Conservation (phyloP, 2,113 vertebrate species). For the Sterna hirundo region DNA sequence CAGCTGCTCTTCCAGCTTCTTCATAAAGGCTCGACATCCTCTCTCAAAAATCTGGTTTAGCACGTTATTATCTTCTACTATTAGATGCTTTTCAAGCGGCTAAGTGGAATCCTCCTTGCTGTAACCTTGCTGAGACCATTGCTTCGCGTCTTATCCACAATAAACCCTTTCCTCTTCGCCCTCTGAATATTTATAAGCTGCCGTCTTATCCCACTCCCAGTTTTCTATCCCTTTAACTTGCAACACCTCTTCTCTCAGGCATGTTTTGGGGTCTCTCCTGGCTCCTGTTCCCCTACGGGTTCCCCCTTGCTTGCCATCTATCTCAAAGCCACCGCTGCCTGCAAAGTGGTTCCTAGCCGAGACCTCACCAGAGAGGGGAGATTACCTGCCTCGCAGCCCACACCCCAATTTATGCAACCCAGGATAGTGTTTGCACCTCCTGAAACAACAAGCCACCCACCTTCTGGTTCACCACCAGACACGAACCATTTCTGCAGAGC, state of each 20-base stretch:
- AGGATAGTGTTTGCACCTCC: background rate
- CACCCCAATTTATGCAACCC: background rate
- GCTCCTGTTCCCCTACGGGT: background rate
- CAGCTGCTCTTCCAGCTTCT: background rate
- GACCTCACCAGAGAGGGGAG: background rate
- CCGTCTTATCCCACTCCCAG: too few species aligned
- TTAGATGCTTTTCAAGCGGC: background rate
- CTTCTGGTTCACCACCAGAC: background rate
- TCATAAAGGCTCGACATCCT: background rate
- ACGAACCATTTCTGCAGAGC: background rate
- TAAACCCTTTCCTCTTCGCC: background rate
- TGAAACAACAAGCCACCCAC: background rate
- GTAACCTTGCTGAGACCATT: background rate
- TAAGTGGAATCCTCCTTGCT: background rate
- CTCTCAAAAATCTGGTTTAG: background rate
- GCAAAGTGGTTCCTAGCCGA: background rate
- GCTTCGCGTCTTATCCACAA: background rate
- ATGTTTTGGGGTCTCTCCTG: background rate
- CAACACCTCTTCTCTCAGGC: background rate
- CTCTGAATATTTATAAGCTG: background rate
- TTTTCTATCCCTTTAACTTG: background rate
- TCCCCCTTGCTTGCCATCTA: background rate
- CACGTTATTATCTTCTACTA: background rate
- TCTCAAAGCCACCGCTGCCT: background rate
- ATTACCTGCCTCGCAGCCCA: background rate